Base-by-base conservation (phyloP, 2,888 invertebrate genomes). In the Rutpela maculata region DNA sequence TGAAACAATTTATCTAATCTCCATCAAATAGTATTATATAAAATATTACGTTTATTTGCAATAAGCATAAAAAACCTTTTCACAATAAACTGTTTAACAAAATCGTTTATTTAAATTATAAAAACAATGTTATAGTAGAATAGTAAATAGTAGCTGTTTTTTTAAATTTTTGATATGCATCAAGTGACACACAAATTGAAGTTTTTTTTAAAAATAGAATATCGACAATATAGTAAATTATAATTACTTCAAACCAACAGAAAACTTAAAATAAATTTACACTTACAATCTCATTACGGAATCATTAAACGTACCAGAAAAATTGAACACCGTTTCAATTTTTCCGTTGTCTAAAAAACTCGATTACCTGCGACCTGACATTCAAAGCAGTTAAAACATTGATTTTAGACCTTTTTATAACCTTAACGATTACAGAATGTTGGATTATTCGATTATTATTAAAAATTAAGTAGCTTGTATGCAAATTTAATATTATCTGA, bases 401-500 rank as follows among this genome's bases (percentile, higher is more conserved):
- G 50, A 50, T 50, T n/a, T 3, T 7, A 50, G n/a, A 50, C 50
- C 2, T 50, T 50, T 50, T 50, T 50, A n/a, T 50, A 50, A 50
- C 15, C n/a, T 50, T 12, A 50, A 50, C n/a, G 50, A 12, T n/a
- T 50, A 50, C 1, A n/a, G 50, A 50, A 50, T n/a, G 3, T n/a
- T n/a, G 50, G 6, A 50, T 50, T 10, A 59, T 22, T 19, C 11
- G 19, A 59, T 22, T 59, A 59, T n/a, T 55, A 55, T 19, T 59
- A 57, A 57, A 4, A 22, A 18, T 18, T 22, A 57, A 57, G 10
- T 7, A n/a, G 15, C 15, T 22, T 59, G 22, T 59, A 59, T 59
- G 59, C 59, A 59, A 59, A 59, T 59, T 59, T 59, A 59, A 19
- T 19, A 1, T 22, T 11, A 59, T 59, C 50, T 17, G 50, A 50